Evolutionary conservation across 2,113 vertebrate genomes (phyloP).

Genomic region (Eretmochelys imbricata): DNA sequence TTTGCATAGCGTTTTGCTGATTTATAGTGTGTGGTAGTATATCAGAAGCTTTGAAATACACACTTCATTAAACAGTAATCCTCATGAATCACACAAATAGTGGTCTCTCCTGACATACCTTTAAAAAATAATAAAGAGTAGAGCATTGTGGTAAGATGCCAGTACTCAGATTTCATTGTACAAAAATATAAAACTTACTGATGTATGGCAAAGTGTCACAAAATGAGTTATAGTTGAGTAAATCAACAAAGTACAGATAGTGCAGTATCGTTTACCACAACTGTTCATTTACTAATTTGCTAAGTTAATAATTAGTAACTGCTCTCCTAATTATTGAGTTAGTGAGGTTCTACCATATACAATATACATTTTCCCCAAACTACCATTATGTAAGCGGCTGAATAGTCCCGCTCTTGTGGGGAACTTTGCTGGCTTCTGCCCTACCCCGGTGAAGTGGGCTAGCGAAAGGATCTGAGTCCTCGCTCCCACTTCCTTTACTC

Average conservation of each 20-base stretch:
- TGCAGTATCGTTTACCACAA: not conserved
- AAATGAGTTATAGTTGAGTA: not conserved
- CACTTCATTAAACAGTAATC: not conserved
- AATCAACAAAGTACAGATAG: not conserved
- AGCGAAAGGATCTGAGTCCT: too few species aligned
- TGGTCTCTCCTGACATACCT: not conserved
- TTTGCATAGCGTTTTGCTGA: not conserved
- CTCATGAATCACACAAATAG: not conserved
- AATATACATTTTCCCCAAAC: not conserved
- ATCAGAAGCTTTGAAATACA: not conserved
- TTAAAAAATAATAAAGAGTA: not conserved
- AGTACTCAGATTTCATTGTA: not conserved
- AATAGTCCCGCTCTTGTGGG: too few species aligned
- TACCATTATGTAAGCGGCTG: not conserved
- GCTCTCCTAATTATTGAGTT: too few species aligned
- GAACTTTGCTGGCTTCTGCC: too few species aligned
- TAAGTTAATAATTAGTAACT: not conserved
- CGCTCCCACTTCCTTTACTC: too few species aligned
- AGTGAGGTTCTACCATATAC: not conserved
- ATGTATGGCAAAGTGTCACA: not conserved
- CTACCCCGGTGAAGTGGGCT: too few species aligned
- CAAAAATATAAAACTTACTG: not conserved
- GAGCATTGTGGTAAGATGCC: not conserved
- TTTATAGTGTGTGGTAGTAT: not conserved
- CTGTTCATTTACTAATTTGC: not conserved